A percentile compares a stretch with the other conserved stretches of the same genome.
phyloP scores from a whole-genome alignment of 2,113 vertebrate species.

The Pachyramphus minor region DNA sequence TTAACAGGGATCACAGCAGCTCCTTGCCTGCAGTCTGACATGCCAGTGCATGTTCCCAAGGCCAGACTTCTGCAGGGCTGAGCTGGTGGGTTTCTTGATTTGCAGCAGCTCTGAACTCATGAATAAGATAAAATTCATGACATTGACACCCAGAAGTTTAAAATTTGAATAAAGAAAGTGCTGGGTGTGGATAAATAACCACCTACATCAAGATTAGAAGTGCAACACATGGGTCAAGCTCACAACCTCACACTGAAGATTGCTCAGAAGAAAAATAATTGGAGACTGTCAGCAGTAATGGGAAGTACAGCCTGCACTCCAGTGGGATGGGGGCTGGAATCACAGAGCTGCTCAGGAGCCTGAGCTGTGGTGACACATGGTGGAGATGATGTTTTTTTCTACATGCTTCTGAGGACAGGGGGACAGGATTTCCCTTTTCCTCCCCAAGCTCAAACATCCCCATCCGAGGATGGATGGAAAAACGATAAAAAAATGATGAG shows the following conservation, averaged over 20 bases:
- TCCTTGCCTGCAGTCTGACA: background rate
- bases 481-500: fast-evolving
- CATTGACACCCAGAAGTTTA: background rate
- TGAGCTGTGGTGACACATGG: background rate
- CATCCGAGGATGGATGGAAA: background rate
- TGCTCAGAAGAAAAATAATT: background rate
- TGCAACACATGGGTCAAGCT: fast-evolving
- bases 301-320: background rate
- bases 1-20: background rate
- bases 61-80: background rate
- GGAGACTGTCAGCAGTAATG: background rate
- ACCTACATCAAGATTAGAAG: background rate
- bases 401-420: fast-evolving
- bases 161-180: background rate
- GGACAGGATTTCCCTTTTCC: background rate
- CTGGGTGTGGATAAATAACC: background rate
- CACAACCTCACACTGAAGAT: background rate
- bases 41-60: background rate
- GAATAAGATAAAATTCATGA: no score
- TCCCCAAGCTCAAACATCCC: background rate
- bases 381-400: background rate
- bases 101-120: background rate
- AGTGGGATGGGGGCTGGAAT: background rate
- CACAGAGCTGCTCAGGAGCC: background rate
- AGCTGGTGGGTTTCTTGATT: background rate